Percentiles rank a stretch among this genome's conserved stretches.
phyloP scores from a whole-genome alignment of 2,888 invertebrate genomes.

The Bellardia pandia region DNA sequence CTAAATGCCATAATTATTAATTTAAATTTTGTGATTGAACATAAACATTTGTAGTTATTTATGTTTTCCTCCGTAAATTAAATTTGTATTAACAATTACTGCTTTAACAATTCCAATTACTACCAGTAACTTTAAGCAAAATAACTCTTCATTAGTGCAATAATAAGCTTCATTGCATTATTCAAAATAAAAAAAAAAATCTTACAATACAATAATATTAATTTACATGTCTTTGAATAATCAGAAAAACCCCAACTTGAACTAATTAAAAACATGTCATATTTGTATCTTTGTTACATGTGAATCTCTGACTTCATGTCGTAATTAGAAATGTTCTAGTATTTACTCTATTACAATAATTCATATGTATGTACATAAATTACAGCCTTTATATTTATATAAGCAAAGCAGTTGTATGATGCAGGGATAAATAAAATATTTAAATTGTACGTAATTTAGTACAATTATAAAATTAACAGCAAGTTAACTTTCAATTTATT shows the following conservation, averaged over 20 bases:
- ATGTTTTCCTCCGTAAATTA: not conserved
- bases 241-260: conserved; percentile 5
- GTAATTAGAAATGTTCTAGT: no score
- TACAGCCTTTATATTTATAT: no score
- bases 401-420: no score
- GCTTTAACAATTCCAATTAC: not conserved
- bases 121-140: not conserved
- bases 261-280: not conserved
- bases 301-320: no score
- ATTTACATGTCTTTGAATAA: not conserved
- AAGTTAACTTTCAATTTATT: no score
- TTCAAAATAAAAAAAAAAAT: not conserved
- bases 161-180: conserved; percentile 9
- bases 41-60: not conserved
- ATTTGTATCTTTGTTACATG: not conserved
- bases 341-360: no score
- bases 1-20: not conserved
- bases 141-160: not conserved
- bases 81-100: not conserved
- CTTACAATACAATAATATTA: not conserved
- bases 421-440: no score
- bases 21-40: not conserved
- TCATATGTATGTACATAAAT: no score
- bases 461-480: no score
- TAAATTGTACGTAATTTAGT: no score